Evolutionary conservation across 2,113 vertebrate genomes (phyloP).

Genomic region (Anhinga rufa): DNA sequence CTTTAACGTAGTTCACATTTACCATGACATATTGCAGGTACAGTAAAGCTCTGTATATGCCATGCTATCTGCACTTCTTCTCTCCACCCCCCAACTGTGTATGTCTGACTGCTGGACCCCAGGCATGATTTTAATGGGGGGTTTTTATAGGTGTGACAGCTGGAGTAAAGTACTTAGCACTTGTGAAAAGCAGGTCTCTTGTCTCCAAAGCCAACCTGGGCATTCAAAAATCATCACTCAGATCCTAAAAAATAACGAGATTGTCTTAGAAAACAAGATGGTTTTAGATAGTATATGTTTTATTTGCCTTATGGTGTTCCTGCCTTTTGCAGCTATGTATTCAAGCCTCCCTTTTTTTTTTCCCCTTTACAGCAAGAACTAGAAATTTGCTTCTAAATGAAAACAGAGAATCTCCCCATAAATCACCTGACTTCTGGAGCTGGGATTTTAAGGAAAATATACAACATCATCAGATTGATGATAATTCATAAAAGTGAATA

Average conservation of each 20-base stretch:
- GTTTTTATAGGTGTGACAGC: constrained; percentile 46
- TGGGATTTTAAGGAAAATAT: background rate
- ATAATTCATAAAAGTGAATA: background rate
- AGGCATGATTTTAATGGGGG: background rate
- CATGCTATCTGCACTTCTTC: background rate
- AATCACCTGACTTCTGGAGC: background rate
- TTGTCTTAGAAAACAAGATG: background rate
- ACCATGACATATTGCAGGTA: rapidly evolving
- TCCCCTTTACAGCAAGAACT: background rate
- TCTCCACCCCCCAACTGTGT: background rate
- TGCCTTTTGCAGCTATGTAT: background rate
- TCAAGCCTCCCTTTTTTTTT: background rate
- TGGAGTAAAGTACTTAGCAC: constrained; percentile 14
- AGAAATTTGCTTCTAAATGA: background rate
- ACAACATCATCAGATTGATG: background rate
- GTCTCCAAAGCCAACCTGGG: constrained; percentile 1
- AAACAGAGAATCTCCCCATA: background rate
- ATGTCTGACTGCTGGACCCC: background rate
- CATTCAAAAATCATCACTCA: constrained; percentile 22
- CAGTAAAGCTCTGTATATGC: background rate
- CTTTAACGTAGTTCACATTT: background rate
- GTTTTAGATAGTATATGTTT: background rate
- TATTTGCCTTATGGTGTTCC: constrained; percentile 1
- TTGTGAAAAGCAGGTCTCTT: background rate
- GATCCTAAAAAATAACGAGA: constrained; percentile 37